Base-by-base conservation (phyloP, 2,888 invertebrate genomes). In the Thyatira batis region DNA sequence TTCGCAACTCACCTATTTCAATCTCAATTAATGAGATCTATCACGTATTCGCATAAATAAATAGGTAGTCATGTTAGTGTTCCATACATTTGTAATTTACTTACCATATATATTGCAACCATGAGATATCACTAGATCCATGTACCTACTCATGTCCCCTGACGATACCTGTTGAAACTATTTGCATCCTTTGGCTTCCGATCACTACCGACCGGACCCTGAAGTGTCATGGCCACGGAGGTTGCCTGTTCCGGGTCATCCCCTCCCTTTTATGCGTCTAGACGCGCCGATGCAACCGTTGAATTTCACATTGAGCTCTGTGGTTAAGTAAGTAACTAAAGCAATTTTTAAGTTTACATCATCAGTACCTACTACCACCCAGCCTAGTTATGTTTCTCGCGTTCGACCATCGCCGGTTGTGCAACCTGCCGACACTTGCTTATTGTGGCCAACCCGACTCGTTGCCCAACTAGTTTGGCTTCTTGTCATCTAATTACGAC, bases 301-400 rank as follows among this genome's bases (percentile, higher is more conserved):
- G 71, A 85, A 84, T 89, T 89, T 85, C 87, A 87, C 87, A 87
- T 87, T 82, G 80, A 82, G 81, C 75, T 80, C 73, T 71, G 79
- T 68, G 81, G 87, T 88, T 89, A 89, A 89, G 89, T 89, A 89
- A 88, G 87, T 89, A 87, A 89, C 77, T 89, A 89, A 89, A 87
- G 89, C 89, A 91, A 89, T 92, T 92, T 91, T 91, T 88, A 85
- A 85, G 87, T 91, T 92, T 92, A 92, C 91, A 86, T 92, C 91
- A 92, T 77, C 88, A 80, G 69, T 78, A 69, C 33, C 33, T 39
- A 39, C 76, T 77, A 83, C 85, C 80, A 85, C 83, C 85, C 88
- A 89, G 91, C 90, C 91, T 88, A 90, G 91, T 91, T 90, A 87
- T 88, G 87, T 89, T 89, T 90, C 91, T 89, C 90, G 90, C 86